Evolutionary conservation across 1,140 invertebrate species (phyloP), one percentile per base, ranked within the genome.

Genomic region (Drosophila parabipectinata): DNA sequence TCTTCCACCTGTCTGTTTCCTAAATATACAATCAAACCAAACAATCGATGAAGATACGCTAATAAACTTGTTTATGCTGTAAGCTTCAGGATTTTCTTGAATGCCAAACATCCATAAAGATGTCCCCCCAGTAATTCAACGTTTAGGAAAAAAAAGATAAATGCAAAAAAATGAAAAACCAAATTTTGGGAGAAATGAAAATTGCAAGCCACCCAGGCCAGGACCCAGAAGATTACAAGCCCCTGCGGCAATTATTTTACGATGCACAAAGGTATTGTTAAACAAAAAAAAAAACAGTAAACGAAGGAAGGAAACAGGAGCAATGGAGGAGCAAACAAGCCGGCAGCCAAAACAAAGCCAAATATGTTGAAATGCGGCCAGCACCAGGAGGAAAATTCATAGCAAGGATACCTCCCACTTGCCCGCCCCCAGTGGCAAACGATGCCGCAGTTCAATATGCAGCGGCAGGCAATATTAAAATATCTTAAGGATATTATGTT

Each of bases 401-500:
- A 21, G 24, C 52, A 26, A 45, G 64, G 50, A 55, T 21, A 7
- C 6, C 15, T 6, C 15, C 24, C 8, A 21, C 58, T 58, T 41
- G 41, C 41, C 21, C 32, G 55, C 45, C 32, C 32, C 32, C 9
- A 32, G 32, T 32, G 32, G 32, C 26, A 61, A 57, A 61, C 30
- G 68, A 68, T 51, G 60, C 76, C 87, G 63, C 87, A 82, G 87
- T 90, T 90, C 87, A 90, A 90, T 90, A 90, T 90, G 79, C 82
- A 88, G 79, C 79, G 79, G 75, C 83, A 75, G 82, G 82, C 82
- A 85, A 85, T 85, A 85, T 85, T 85, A 79, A 90, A 87, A 90
- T 90, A 90, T 90, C 87, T 90, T 90, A 90, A 90, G 87, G 87
- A 90, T 90, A 90, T 90, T 90, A 90, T 90, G 82, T 84, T 88